Evolutionary conservation across 2,888 invertebrate species (phyloP).

Genomic region (Physocephala rufipes): DNA sequence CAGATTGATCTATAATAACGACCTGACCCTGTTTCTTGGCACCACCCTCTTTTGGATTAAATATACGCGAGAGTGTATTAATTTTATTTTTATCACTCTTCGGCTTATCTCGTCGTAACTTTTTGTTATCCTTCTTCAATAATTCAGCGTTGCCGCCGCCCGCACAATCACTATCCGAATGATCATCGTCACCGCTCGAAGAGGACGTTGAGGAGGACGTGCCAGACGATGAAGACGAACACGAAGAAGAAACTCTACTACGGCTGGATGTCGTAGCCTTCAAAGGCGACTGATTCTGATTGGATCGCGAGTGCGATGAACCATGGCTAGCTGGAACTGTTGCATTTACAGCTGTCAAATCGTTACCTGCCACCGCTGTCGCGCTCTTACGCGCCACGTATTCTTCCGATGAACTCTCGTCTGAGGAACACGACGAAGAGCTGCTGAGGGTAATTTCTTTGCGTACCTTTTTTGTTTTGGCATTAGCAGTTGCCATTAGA

Average conservation of each 20-base stretch:
- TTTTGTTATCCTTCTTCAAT: conserved; percentile 41
- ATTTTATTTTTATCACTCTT: conserved; percentile 76
- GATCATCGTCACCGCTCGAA: conserved; percentile 50
- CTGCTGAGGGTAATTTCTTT: conserved; percentile 29
- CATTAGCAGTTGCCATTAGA: conserved; percentile 34
- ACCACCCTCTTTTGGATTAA: conserved; percentile 77
- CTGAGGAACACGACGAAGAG: conserved; percentile 41
- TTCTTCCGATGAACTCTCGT: conserved; percentile 37
- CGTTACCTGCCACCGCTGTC: conserved; percentile 31
- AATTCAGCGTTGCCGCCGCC: background rate
- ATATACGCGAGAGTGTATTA: conserved; percentile 74
- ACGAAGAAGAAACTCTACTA: conserved; percentile 45
- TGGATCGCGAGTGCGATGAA: conserved; percentile 42
- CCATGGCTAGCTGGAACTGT: background rate
- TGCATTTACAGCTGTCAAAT: background rate
- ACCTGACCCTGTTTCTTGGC: conserved; percentile 79
- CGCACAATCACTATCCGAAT: conserved; percentile 52
- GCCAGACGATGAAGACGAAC: conserved; percentile 44
- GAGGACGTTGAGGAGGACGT: conserved; percentile 46
- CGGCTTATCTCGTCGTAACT: conserved; percentile 60
- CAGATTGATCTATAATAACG: conserved; percentile 74
- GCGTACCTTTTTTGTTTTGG: conserved; percentile 28
- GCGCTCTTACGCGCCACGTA: conserved; percentile 39
- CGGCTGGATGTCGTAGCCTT: conserved; percentile 42
- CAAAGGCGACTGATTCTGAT: conserved; percentile 48